phyloP scores from a whole-genome alignment of 2,888 invertebrate species.

The Trimorus sp. region DNA sequence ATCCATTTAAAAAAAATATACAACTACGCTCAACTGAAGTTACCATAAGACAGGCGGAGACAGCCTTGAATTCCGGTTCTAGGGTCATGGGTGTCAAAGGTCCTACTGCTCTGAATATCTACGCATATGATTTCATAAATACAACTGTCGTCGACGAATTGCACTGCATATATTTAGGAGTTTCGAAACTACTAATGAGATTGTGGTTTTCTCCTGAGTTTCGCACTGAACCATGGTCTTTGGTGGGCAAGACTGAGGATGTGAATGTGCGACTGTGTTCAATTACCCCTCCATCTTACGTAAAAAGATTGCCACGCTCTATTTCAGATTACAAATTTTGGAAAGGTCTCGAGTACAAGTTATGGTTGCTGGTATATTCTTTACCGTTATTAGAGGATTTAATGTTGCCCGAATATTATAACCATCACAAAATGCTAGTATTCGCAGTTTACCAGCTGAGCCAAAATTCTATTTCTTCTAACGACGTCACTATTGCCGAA shows the following conservation, averaged over 20 bases:
- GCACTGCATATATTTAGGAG: slow-evolving; percentile 62
- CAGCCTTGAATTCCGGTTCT: not conserved
- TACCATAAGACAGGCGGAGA: not conserved
- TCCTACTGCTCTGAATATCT: slow-evolving; percentile 39
- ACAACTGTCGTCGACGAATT: slow-evolving; percentile 58
- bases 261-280: slow-evolving; percentile 45
- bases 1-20: slow-evolving; percentile 11
- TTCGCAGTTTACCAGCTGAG: not conserved
- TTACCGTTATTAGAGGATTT: slow-evolving; percentile 62
- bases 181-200: slow-evolving; percentile 42
- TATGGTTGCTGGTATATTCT: slow-evolving; percentile 63
- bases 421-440: slow-evolving; percentile 44
- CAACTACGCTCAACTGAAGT: not conserved
- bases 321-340: slow-evolving; percentile 61
- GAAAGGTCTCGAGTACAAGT: slow-evolving; percentile 66
- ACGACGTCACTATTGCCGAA: not conserved
- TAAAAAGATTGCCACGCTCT: slow-evolving; percentile 54
- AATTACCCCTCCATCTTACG: slow-evolving; percentile 59
- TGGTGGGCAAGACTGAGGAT: slow-evolving; percentile 16
- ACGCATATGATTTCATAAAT: slow-evolving; percentile 48
- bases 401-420: slow-evolving; percentile 59
- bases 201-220: slow-evolving; percentile 51
- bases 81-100: slow-evolving; percentile 55
- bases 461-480: not conserved
- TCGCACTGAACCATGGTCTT: slow-evolving; percentile 16